Conservation (phyloP, 1,140 invertebrate species). For the Drosophila azteca region DNA sequence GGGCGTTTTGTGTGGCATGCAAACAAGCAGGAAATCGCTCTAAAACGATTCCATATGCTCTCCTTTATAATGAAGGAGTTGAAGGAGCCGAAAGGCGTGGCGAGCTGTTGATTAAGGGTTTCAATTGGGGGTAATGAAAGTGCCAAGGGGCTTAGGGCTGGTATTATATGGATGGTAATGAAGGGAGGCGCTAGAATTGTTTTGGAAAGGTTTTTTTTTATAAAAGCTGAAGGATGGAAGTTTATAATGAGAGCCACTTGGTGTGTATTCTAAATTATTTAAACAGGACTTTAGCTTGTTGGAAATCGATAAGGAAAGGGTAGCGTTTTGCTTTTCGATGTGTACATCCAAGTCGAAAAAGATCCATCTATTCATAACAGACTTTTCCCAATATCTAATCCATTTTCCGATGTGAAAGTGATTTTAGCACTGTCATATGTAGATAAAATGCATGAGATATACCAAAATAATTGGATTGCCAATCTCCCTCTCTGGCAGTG, state of each 20-base stretch:
- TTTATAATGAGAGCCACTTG: too few species aligned
- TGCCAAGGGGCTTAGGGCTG: not conserved
- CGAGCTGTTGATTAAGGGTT: constrained; percentile 9
- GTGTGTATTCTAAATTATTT: too few species aligned
- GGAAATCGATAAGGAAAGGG: too few species aligned
- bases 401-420: not conserved
- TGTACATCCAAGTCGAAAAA: too few species aligned
- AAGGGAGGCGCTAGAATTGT: too few species aligned
- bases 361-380: too few species aligned
- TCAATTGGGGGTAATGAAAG: not conserved
- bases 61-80: too few species aligned
- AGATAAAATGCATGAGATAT: constrained; percentile 37
- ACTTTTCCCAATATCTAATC: not conserved
- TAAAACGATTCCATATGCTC: not conserved
- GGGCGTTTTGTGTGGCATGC: constrained; percentile 48
- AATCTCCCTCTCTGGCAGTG: constrained; percentile 12
- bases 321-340: too few species aligned
- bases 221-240: too few species aligned
- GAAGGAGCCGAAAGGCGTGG: not conserved
- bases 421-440: constrained; percentile 1
- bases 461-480: constrained; percentile 39
- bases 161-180: not conserved
- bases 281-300: too few species aligned
- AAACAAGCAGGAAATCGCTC: constrained; percentile 26
- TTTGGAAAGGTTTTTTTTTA: too few species aligned